Base-by-base conservation (phyloP, 2,797 vertebrate genomes). In the Loriculus beryllinus region DNA sequence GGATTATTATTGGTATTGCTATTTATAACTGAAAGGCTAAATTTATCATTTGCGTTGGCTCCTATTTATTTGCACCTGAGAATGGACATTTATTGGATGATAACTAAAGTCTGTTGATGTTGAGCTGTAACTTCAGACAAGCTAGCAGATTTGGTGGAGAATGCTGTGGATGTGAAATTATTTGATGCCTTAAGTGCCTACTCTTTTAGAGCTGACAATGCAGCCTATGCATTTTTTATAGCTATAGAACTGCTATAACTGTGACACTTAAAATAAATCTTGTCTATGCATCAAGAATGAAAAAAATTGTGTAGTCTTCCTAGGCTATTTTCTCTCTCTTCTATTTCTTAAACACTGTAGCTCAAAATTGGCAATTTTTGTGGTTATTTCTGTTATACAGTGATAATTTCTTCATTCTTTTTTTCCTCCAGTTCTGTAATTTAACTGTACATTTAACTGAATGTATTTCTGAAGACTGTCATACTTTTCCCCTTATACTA, bases 251-350 rank as follows among this genome's bases (percentile, higher is more conserved):
- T 54, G 29, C 31, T 90, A 7, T 31, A 76, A 31, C 42, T 18
- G 4, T 75, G 83, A 65, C 26, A 78, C 29, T 68, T 81, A 88
- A 87, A 90, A 94, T 94, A 77, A 84, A 57, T 88, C 67, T 69
- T 82, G 26, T 33, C 49, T 56, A 5, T 43, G 62, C 1, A 3
- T 64, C 74, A 63, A 37, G 45, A 86, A 82, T 54, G 16, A 2
- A 19, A 78, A 78, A 89, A 83, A 31, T 45, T 45, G 21, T 43
- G 21, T 62, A 23, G 21, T 54, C 42, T 86, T 94, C 11, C 45
- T 43, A 26, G n/a, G n/a, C 6, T 65, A 26, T 81, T 90, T 89
- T 62, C 4, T 56, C 43, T 69, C 59, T 57, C 54, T 86, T 69
- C 39, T 42, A 49, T 59, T 86, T 81, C 54, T 57, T 83, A 70